Evolutionary conservation across 92 coral and sea anemone genomes (phyloP).

Genomic region (Parazoanthus swiftii): DNA sequence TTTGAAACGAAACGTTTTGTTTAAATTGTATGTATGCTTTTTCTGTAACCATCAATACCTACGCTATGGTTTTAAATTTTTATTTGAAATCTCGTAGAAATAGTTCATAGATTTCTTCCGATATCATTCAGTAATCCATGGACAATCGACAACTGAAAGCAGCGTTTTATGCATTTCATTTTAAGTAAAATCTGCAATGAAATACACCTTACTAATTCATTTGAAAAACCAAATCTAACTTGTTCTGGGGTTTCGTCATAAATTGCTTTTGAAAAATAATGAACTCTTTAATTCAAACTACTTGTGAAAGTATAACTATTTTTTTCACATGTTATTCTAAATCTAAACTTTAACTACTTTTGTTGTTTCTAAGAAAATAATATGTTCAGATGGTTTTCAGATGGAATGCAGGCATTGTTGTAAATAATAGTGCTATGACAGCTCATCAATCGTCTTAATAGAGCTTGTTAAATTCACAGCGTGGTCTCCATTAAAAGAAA

Average conservation of each 20-base stretch:
- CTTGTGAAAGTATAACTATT: neutral
- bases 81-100: no score
- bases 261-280: neutral
- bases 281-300: neutral
- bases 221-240: neutral
- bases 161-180: no score
- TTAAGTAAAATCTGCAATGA: no score
- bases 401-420: conserved; percentile 4
- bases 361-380: neutral
- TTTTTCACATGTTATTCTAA: neutral
- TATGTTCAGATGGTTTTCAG: neutral
- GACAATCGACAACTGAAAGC: no score
- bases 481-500: neutral
- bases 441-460: neutral
- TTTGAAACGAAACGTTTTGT: no score
- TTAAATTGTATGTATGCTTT: no score
- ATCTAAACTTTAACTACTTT: neutral
- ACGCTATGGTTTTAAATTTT: no score
- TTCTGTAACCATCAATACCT: no score
- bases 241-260: neutral
- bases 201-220: neutral
- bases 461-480: conserved; percentile 23
- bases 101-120: no score
- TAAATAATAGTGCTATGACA: neutral
- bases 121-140: no score